Conservation (phyloP, 2,888 invertebrate species). For the Dynastes grantii region DNA sequence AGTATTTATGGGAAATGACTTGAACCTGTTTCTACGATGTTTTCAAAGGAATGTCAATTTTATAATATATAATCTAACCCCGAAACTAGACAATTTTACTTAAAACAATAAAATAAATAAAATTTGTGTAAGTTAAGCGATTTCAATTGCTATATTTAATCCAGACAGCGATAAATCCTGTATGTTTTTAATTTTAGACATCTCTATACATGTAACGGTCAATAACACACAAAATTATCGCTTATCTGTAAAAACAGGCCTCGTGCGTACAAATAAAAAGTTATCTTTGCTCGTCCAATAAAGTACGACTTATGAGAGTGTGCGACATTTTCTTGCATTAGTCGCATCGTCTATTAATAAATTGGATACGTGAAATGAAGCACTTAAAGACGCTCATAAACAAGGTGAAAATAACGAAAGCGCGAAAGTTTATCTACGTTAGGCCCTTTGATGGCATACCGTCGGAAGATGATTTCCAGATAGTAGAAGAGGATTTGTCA, state of each 20-base stretch:
- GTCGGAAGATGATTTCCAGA: slow-evolving; percentile 75
- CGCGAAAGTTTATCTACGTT: slow-evolving; percentile 77
- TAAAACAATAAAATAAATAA: too few species aligned
- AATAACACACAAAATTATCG: slow-evolving; percentile 33
- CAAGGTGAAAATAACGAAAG: slow-evolving; percentile 68
- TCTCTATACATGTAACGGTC: slow-evolving; percentile 7
- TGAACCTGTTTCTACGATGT: too few species aligned
- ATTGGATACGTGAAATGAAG: slow-evolving; percentile 16
- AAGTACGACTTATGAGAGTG: background rate
- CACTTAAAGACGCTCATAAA: slow-evolving; percentile 46
- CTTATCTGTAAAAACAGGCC: slow-evolving; percentile 32
- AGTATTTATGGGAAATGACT: too few species aligned
- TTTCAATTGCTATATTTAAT: too few species aligned
- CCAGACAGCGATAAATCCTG: too few species aligned
- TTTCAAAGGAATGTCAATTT: too few species aligned
- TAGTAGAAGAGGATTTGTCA: slow-evolving; percentile 78
- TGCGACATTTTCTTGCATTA: slow-evolving; percentile 8
- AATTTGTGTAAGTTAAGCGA: too few species aligned
- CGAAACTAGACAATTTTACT: too few species aligned
- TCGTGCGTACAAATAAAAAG: slow-evolving; percentile 26
- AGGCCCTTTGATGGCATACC: slow-evolving; percentile 79
- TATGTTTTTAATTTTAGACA: background rate
- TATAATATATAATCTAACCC: too few species aligned
- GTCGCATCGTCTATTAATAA: background rate
- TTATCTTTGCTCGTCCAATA: slow-evolving; percentile 7